Conservation (phyloP, 2,797 vertebrate genomes). For the Sorex maritimensis region DNA sequence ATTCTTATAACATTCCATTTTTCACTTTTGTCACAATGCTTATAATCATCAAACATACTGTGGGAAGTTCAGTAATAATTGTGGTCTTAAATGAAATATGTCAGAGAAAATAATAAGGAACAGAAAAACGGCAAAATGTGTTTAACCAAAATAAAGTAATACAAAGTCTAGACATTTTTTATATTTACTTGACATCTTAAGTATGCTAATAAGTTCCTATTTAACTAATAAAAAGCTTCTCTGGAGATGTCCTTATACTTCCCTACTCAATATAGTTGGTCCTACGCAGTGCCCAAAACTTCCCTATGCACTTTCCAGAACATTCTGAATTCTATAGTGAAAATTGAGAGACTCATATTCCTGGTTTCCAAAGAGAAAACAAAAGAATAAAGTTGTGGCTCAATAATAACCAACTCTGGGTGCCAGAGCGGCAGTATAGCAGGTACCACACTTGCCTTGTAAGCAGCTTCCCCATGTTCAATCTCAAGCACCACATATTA, state of each 20-base stretch:
- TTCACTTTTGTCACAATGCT: conserved; percentile 34
- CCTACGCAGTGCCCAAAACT: too few species aligned
- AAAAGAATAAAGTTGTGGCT: background rate
- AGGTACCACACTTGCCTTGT: too few species aligned
- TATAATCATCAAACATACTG: conserved; percentile 41
- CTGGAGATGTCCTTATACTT: background rate
- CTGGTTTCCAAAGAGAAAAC: background rate
- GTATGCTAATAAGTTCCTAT: background rate
- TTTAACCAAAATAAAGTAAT: conserved; percentile 68
- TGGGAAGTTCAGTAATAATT: background rate
- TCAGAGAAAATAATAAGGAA: conserved; percentile 63
- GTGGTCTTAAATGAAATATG: too few species aligned
- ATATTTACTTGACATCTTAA: conserved; percentile 42
- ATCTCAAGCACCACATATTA: too few species aligned
- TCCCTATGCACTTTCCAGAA: background rate
- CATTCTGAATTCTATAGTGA: conserved; percentile 12
- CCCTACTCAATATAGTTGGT: background rate
- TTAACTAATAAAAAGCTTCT: conserved; percentile 18
- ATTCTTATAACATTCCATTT: conserved; percentile 29
- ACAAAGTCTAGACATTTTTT: conserved; percentile 25
- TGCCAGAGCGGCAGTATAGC: too few species aligned
- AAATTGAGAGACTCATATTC: conserved; percentile 19
- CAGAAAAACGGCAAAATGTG: conserved; percentile 37
- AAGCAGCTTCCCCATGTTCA: too few species aligned
- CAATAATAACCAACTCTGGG: background rate